Base-by-base conservation (phyloP, 2,888 invertebrate species). In the Cheilosia pagana region DNA sequence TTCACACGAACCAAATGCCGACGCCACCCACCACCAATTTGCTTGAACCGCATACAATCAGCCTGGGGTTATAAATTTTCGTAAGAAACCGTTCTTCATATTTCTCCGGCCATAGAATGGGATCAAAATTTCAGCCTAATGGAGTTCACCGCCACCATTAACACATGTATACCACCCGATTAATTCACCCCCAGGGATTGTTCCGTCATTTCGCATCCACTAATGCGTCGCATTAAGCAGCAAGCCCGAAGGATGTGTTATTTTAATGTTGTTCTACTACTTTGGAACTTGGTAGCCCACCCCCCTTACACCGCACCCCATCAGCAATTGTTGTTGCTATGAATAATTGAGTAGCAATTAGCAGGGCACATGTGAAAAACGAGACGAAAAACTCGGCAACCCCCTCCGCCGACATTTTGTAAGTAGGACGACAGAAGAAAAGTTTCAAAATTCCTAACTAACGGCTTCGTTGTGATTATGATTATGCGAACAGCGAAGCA, bases 281-380 rank as follows among this genome's bases (percentile, higher is more conserved):
- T 78, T 82, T 55, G 48, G 71, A 63, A 74, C 8, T 35, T 41
- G 7, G 6, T n/a, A n/a, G n/a, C n/a, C n/a, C n/a, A n/a, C 19
- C 19, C 41, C 14, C 45, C 16, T 48, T 14, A 12, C 19, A 10
- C 10, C 21, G 2, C 19, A 16, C 6, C 52, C 3, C 23, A 8
- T 19, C 45, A 19, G 21, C 45, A 28, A 50, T 48, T 67, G 67
- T 68, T 77, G 60, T 78, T 50, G 78, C 63, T 70, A 83, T 83
- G 83, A 83, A 83, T 83, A 83, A 83, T 83, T 70, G 76, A 68
- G 60, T 31, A 68, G 76, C 76, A 77, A 77, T 77, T 83, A 83
- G 78, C 74, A 63, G 63, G 78, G 68, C 83, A 83, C 68, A 83
- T 77, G 68, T 83, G 83, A 74, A 77, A 53, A 59, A 57, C 21